These are phyloP conservation scores for Drosophila kokeensis DNA, from an alignment of 2,888 invertebrate genomes.

Conservation along the genomic window DNA sequence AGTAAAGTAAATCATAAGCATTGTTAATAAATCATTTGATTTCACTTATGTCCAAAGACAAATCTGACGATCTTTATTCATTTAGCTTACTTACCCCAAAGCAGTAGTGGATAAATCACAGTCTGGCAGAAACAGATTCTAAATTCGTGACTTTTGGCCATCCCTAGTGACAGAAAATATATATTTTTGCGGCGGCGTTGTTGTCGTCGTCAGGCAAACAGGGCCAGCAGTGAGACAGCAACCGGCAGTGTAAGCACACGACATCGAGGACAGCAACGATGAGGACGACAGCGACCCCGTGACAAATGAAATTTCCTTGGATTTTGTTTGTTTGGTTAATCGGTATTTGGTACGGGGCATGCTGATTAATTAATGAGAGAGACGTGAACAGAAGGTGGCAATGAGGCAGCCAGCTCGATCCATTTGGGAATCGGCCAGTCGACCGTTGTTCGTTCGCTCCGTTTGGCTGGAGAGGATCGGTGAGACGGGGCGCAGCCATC, in stretches of 20 bases:
- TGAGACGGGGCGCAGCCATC: slow-evolving; percentile 86
- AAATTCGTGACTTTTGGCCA: slow-evolving; percentile 39
- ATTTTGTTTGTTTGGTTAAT: slow-evolving; percentile 40
- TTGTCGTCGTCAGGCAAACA: slow-evolving; percentile 78
- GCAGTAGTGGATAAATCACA: background rate
- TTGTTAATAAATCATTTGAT: too few relatives aligned
- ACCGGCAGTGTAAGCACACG: slow-evolving; percentile 57
- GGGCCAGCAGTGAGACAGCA: slow-evolving; percentile 61
- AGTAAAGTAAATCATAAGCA: background rate
- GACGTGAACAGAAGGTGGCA: slow-evolving; percentile 1
- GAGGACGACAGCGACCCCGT: slow-evolving; percentile 32
- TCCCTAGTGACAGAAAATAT: slow-evolving; percentile 40
- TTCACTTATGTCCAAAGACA: too few relatives aligned
- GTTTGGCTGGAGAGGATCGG: slow-evolving; percentile 88
- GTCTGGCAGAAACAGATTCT: background rate
- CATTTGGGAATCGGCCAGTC: slow-evolving; percentile 88
- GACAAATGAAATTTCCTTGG: slow-evolving; percentile 25
- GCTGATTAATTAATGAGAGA: slow-evolving; percentile 50
- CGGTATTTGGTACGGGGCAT: slow-evolving; percentile 32
- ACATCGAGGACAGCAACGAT: slow-evolving; percentile 39
- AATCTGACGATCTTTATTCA: background rate
- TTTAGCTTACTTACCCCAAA: background rate
- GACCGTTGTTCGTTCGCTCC: slow-evolving; percentile 87
- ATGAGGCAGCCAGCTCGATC: slow-evolving; percentile 84
- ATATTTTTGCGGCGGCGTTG: slow-evolving; percentile 30